Percentiles rank a stretch among this genome's conserved stretches.
phyloP scores from a whole-genome alignment of 1,140 invertebrate genomes.

The Helicoverpa armigera region DNA sequence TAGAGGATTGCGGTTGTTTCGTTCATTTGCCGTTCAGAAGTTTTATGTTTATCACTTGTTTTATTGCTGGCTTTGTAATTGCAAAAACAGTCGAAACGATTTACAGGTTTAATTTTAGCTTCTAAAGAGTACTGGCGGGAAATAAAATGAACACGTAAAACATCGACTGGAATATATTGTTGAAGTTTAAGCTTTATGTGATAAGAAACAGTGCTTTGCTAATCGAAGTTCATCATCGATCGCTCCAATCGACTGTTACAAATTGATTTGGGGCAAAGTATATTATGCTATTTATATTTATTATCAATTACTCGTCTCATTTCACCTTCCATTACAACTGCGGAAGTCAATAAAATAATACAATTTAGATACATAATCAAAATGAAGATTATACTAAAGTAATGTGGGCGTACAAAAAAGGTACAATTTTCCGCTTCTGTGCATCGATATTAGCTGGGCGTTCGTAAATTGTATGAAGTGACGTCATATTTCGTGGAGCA shows the following conservation, averaged over 20 bases:
- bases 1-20: constrained; percentile 29
- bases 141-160: constrained; percentile 19
- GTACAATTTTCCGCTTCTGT: constrained; percentile 49
- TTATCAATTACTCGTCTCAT: neutral
- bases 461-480: constrained; percentile 47
- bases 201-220: neutral
- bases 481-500: constrained; percentile 43
- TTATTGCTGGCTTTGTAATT: constrained; percentile 12
- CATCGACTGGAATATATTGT: constrained; percentile 17
- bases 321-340: constrained; percentile 12
- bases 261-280: constrained; percentile 8
- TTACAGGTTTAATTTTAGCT: constrained; percentile 6
- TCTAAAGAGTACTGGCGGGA: neutral
- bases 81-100: constrained; percentile 2
- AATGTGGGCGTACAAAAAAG: constrained; percentile 47
- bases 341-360: constrained; percentile 39
- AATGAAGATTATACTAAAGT: constrained; percentile 37
- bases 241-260: neutral
- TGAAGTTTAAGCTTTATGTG: neutral
- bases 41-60: constrained; percentile 38
- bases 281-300: constrained; percentile 27
- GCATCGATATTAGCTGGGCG: constrained; percentile 30
- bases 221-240: constrained; percentile 5
- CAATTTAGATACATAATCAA: constrained; percentile 36
- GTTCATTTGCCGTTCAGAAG: constrained; percentile 23